Conservation (phyloP, 2,888 invertebrate genomes). For the Megastigmus dorsalis region DNA sequence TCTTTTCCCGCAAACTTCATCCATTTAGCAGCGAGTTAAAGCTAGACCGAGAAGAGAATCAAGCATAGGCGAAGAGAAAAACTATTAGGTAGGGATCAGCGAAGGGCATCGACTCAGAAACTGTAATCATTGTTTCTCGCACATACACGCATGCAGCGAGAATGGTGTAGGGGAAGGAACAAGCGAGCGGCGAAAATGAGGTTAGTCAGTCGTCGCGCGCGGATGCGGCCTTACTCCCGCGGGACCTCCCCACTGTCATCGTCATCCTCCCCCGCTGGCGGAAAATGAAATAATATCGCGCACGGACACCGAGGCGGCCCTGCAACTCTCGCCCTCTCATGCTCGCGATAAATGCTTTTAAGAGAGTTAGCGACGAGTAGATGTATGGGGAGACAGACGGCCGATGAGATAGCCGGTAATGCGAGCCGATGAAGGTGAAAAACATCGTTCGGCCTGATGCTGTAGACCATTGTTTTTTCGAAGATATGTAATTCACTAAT, state of each 20-base stretch:
- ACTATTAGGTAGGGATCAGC: background rate
- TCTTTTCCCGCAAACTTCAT: too few relatives aligned
- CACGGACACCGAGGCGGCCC: background rate
- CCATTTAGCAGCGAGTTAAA: too few relatives aligned
- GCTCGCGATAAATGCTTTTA: conserved; percentile 19
- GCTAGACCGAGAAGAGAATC: background rate
- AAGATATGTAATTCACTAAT: background rate
- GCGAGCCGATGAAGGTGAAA: background rate
- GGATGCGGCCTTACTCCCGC: too few relatives aligned
- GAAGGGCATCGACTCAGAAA: conserved; percentile 37
- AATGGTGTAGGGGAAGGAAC: conserved; percentile 1
- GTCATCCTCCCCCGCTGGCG: conserved; percentile 57
- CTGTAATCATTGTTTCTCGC: conserved; percentile 36
- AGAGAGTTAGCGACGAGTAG: conserved; percentile 30
- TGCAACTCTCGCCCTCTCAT: background rate
- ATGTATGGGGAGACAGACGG: too few relatives aligned
- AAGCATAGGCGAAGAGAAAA: background rate
- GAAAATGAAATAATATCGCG: conserved; percentile 66
- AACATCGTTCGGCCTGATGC: background rate
- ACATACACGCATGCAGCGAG: conserved; percentile 49
- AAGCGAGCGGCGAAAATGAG: conserved; percentile 60
- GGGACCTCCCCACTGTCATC: background rate
- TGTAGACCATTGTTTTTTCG: background rate
- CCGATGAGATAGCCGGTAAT: too few relatives aligned
- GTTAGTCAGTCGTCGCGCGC: conserved; percentile 55